These are phyloP conservation scores for Numenius phaeopus DNA, from an alignment of 2,797 vertebrate genomes.

Conservation along the genomic window DNA sequence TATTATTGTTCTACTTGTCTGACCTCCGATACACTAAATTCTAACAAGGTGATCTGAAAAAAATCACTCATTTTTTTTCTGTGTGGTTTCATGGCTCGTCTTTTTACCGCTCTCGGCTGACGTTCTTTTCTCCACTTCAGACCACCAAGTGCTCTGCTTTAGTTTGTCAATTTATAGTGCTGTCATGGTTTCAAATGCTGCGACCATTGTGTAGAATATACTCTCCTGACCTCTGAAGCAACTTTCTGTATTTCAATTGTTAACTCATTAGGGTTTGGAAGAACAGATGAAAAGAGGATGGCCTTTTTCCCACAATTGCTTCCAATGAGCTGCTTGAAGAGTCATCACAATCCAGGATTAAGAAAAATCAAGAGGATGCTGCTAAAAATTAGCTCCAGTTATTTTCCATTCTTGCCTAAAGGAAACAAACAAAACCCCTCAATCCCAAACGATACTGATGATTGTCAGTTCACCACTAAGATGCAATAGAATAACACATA, in stretches of 20 bases:
- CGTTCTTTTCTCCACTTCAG: constrained; percentile 80
- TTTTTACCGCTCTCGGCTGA: constrained; percentile 76
- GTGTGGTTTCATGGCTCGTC: constrained; percentile 68
- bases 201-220: constrained; percentile 84
- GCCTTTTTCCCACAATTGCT: constrained; percentile 87
- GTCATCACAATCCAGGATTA: constrained; percentile 41
- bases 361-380: constrained; percentile 61
- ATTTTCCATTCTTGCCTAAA: constrained; percentile 14
- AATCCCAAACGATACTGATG: background rate
- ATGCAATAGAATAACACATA: background rate
- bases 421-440: background rate
- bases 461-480: background rate
- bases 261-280: constrained; percentile 84
- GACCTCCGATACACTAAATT: constrained; percentile 75
- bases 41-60: constrained; percentile 80
- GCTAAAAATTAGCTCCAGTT: constrained; percentile 24
- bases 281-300: constrained; percentile 80
- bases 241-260: constrained; percentile 87
- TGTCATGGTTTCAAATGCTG: constrained; percentile 90
- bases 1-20: constrained; percentile 74
- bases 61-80: constrained; percentile 70
- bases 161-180: constrained; percentile 90
- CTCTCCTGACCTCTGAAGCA: constrained; percentile 83
- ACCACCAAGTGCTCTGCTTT: constrained; percentile 84
- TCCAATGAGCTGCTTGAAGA: constrained; percentile 63